Evolutionary conservation across 2,113 vertebrate genomes (phyloP), one percentile per base, ranked within the genome.

Genomic region (Dascyllus trimaculatus): DNA sequence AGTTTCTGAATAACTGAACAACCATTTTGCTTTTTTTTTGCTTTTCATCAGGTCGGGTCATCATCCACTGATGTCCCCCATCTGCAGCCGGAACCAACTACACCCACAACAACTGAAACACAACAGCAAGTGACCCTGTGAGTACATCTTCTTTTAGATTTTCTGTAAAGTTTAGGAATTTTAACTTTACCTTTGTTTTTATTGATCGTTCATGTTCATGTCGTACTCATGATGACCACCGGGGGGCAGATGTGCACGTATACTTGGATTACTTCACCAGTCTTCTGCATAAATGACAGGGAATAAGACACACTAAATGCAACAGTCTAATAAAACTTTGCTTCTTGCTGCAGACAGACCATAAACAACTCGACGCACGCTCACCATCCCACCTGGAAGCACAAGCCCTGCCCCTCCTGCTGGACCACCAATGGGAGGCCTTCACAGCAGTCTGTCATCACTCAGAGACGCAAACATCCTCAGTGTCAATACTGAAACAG

Each of bases 21-120:
- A n/a, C n/a, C n/a, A n/a, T n/a, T n/a, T n/a, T n/a, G n/a, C n/a
- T n/a, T n/a, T n/a, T 26, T 46, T 17, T 82, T 53, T 85, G 24
- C 81, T 9, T 78, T 79, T 26, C 74, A 96, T 99, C 91, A 95
- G 97, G 59, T 95, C 97, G 0, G 97, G 97, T 29, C 97, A 98
- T 48, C 96, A 97, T 63, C 96, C 96, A 0, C 94, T 95, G n/a
- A 95, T 96, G 1, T 97, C 96, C 76, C 96, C 96, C 14, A 95
- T 95, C 6, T 88, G 94, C 74, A 94, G 95, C 93, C 15, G 96
- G 94, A 61, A 93, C 94, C 0, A 7, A 81, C 70, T 94, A 96
- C 93, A 32, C 91, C 92, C 91, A 95, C 94, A 95, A n/a, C n/a
- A n/a, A 95, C 90, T 95, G 91, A 75, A 94, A 94, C 93, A 69